Evolutionary conservation across 2,113 vertebrate genomes (phyloP).

Genomic region (Anhinga anhinga): DNA sequence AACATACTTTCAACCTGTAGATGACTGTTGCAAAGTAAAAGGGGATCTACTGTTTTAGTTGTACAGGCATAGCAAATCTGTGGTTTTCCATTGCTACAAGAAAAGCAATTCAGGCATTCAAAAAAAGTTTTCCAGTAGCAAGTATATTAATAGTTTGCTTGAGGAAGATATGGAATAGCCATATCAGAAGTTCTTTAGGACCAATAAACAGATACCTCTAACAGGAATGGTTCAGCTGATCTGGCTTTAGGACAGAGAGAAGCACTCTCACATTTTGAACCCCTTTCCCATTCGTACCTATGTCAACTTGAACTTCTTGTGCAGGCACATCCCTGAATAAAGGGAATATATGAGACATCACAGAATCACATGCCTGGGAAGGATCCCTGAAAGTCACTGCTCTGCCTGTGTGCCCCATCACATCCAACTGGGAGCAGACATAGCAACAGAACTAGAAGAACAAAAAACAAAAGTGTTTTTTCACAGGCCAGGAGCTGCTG

Average conservation of each 20-base stretch:
- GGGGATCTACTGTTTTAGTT: neutral
- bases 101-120: neutral
- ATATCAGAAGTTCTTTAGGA: neutral
- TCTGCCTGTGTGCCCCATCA: neutral
- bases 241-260: neutral
- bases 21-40: neutral
- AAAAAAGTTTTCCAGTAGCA: neutral
- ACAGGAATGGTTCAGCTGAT: neutral
- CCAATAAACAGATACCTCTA: neutral
- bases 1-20: neutral
- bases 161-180: neutral
- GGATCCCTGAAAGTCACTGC: neutral
- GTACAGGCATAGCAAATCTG: neutral
- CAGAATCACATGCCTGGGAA: neutral
- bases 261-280: neutral
- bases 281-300: neutral
- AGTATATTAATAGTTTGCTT: neutral
- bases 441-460: neutral
- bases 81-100: neutral
- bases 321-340: neutral
- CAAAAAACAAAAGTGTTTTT: neutral
- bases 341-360: neutral
- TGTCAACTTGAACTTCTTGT: neutral
- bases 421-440: neutral
- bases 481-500: neutral